Base-by-base conservation (phyloP, 2,113 vertebrate species). In the Microcebus griseorufus region DNA sequence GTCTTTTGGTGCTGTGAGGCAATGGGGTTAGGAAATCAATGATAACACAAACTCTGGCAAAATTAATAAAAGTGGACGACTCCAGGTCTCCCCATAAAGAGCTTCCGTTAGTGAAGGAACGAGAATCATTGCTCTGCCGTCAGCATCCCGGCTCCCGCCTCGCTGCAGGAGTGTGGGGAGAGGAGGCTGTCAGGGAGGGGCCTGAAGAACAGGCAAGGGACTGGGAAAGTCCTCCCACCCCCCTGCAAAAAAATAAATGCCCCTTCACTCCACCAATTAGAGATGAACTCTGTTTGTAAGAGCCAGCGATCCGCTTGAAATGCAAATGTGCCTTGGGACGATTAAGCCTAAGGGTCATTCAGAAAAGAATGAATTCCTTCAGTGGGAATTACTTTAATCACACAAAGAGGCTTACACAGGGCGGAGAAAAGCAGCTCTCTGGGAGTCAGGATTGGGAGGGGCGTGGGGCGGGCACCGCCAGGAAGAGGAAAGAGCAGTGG, bases 311-410 rank as follows among this genome's bases (percentile, higher is more conserved):
- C 51, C 25, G 55, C 70, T 82, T 92, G 90, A 94, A 89, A 97
- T 58, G 70, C 96, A 92, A 92, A 90, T 80, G 10, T 6, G 27
- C 72, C 22, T 37, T 45, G 70, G 72, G 78, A 87, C 69, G 82
- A 93, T 69, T 83, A 79, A 65, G 94, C 69, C 37, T 27, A 4
- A 0, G 37, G 75, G 60, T 85, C 90, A 70, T 34, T 72, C 55
- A 65, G 73, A 87, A 79, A 86, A 97, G 72, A 86, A 75, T 73
- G 72, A 83, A 75, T 88, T 80, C 34, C 89, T 84, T 89, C 18
- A 20, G 51, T 51, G 85, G 96, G 72, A 92, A 89, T 89, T 32
- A 88, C 18, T 17, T 60, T 27, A 73, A 85, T 76, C 92, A 27
- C 81, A 86, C 81, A 62, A 86, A 84, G 80, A 80, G 51, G 42